Conservation (phyloP, 1,140 invertebrate species). For the Andricus grossulariae region DNA sequence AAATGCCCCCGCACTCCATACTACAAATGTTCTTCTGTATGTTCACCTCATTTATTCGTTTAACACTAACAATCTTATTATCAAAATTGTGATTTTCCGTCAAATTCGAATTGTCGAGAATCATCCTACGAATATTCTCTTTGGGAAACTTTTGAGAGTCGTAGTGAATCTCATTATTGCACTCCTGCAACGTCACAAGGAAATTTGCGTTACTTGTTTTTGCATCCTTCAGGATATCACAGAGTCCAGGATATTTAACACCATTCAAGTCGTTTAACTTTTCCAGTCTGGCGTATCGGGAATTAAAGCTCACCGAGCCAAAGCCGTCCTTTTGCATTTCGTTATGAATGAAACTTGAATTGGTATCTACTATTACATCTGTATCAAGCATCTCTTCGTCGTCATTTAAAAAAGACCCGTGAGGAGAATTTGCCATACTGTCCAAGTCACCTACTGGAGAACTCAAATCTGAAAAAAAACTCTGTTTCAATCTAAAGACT, state of each 20-base stretch:
- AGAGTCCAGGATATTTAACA: slow-evolving; percentile 62
- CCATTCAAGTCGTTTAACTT: slow-evolving; percentile 54
- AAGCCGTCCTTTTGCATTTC: slow-evolving; percentile 59
- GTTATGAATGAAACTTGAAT: slow-evolving; percentile 67
- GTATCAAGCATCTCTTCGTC: slow-evolving; percentile 68
- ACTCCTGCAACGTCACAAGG: slow-evolving; percentile 75
- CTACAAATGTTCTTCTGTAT: slow-evolving; percentile 65
- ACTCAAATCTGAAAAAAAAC: slow-evolving; percentile 54
- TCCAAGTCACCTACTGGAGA: slow-evolving; percentile 65
- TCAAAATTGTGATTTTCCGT: slow-evolving; percentile 74
- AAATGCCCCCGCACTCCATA: slow-evolving; percentile 55
- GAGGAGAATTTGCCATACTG: slow-evolving; percentile 67
- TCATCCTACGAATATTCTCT: slow-evolving; percentile 66
- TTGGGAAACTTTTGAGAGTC: slow-evolving; percentile 82
- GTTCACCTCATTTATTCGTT: slow-evolving; percentile 76
- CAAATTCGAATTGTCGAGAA: slow-evolving; percentile 71
- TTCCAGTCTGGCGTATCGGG: slow-evolving; percentile 50
- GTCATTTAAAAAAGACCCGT: slow-evolving; percentile 63
- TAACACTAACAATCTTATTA: slow-evolving; percentile 70
- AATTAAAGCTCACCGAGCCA: slow-evolving; percentile 27
- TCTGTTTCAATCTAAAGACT: no score
- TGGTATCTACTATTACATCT: slow-evolving; percentile 64
- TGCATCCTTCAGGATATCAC: slow-evolving; percentile 80
- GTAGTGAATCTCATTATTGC: slow-evolving; percentile 78
- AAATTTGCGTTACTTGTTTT: slow-evolving; percentile 83